Percentiles rank a stretch among this genome's conserved stretches.
These are phyloP conservation scores for Argopecten irradians DNA, from an alignment of 1,140 invertebrate genomes.

Conservation along the genomic window DNA sequence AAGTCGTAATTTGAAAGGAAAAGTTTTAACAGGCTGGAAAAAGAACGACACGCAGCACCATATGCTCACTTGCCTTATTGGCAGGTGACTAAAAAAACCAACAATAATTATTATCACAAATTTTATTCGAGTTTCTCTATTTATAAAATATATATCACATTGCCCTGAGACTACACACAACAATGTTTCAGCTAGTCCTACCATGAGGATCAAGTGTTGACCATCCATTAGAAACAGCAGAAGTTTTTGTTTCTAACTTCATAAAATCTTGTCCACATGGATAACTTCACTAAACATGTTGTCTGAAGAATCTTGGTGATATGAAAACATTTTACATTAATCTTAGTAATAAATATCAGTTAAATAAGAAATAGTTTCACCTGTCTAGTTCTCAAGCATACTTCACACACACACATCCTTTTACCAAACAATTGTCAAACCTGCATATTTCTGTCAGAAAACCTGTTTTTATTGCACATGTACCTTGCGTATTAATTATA, in stretches of 20 bases:
- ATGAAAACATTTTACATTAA: not conserved
- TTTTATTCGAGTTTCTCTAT: not conserved
- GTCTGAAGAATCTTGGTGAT: not conserved
- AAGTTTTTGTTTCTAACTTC: conserved; percentile 16
- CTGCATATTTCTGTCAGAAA: not conserved
- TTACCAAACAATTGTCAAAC: not conserved
- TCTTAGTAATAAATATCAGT: not conserved
- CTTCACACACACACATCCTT: not conserved
- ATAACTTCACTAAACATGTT: not conserved
- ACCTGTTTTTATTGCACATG: not conserved
- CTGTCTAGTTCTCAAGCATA: not conserved
- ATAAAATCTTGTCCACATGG: not conserved
- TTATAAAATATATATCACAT: not conserved
- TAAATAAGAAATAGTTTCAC: not conserved
- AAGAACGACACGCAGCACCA: too few relatives aligned
- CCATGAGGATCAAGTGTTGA: not conserved
- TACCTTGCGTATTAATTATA: not conserved
- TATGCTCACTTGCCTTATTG: too few relatives aligned
- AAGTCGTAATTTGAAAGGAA: too few relatives aligned
- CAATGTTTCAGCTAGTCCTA: not conserved
- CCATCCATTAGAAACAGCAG: conserved; percentile 4
- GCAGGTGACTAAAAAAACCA: too few relatives aligned
- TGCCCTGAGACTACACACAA: not conserved
- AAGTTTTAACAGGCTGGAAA: too few relatives aligned
- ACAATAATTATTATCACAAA: not conserved